Percentiles rank a stretch among this genome's conserved stretches.
These are phyloP conservation scores for Danio aesculapii DNA, from an alignment of 2,797 vertebrate genomes.

Conservation along the genomic window DNA sequence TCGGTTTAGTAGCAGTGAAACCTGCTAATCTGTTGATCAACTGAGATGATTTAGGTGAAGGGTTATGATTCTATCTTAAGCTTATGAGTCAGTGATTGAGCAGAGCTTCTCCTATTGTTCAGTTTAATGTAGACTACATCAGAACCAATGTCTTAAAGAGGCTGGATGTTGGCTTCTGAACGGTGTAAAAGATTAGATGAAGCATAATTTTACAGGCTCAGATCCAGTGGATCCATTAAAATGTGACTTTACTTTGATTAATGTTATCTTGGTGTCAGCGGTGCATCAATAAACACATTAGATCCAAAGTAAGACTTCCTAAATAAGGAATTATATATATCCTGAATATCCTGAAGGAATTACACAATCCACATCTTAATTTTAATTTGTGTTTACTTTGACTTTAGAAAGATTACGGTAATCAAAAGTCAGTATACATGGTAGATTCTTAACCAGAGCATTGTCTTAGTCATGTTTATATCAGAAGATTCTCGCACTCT, in stretches of 20 bases:
- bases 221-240: constrained; percentile 48
- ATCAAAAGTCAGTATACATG: too few relatives aligned
- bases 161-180: neutral
- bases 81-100: constrained; percentile 1
- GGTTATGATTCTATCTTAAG: constrained; percentile 32
- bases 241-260: constrained; percentile 15
- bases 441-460: too few relatives aligned
- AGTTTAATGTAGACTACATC: neutral
- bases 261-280: neutral
- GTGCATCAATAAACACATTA: neutral
- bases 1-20: neutral
- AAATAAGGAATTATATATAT: too few relatives aligned
- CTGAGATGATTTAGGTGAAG: constrained; percentile 1
- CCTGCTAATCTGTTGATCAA: neutral
- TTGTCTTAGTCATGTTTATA: too few relatives aligned
- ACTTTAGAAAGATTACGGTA: too few relatives aligned
- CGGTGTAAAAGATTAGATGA: constrained; percentile 23
- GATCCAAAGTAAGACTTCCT: neutral
- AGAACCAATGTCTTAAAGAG: neutral
- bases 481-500: neutral
- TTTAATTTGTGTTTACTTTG: too few relatives aligned
- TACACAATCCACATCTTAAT: neutral
- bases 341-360: neutral
- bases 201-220: constrained; percentile 14
- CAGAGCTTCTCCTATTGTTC: neutral